Conservation (phyloP, 2,113 vertebrate genomes). For the Seriola aureovittata region DNA sequence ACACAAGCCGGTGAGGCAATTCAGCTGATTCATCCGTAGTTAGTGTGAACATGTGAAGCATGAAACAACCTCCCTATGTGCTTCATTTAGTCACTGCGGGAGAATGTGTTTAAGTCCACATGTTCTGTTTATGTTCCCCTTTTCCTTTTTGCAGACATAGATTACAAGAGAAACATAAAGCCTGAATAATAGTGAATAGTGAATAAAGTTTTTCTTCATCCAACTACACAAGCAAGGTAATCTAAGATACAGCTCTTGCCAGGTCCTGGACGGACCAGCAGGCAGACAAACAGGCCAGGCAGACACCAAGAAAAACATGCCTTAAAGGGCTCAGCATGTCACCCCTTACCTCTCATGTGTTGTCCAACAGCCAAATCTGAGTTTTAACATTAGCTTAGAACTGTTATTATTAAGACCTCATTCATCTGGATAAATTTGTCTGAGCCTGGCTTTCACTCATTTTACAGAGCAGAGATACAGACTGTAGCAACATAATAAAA, state of each 20-base stretch:
- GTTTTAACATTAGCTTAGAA: conserved; percentile 2
- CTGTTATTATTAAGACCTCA: conserved; percentile 17
- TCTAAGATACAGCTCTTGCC: background rate
- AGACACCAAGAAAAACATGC: conserved; percentile 28
- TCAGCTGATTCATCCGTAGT: conserved; percentile 23
- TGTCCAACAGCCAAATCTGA: conserved; percentile 21
- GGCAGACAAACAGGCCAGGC: background rate
- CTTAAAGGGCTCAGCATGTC: conserved; percentile 15
- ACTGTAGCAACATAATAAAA: background rate
- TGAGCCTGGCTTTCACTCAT: background rate
- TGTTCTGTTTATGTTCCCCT: conserved; percentile 8
- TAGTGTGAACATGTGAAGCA: conserved; percentile 28
- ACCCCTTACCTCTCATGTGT: conserved; percentile 10
- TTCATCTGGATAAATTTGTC: conserved; percentile 48
- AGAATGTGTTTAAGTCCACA: background rate
- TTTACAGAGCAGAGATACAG: background rate
- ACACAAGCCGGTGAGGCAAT: conserved; percentile 14
- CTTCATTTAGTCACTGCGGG: conserved; percentile 29
- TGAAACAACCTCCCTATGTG: conserved; percentile 27
- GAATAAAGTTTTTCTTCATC: conserved; percentile 22
- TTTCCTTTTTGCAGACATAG: background rate
- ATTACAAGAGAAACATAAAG: conserved; percentile 31
- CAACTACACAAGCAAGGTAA: conserved; percentile 7
- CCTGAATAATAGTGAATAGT: background rate
- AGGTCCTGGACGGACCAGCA: conserved; percentile 15